Evolutionary conservation across 2,113 vertebrate species (phyloP).

Genomic region (Oncorhynchus clarkii): DNA sequence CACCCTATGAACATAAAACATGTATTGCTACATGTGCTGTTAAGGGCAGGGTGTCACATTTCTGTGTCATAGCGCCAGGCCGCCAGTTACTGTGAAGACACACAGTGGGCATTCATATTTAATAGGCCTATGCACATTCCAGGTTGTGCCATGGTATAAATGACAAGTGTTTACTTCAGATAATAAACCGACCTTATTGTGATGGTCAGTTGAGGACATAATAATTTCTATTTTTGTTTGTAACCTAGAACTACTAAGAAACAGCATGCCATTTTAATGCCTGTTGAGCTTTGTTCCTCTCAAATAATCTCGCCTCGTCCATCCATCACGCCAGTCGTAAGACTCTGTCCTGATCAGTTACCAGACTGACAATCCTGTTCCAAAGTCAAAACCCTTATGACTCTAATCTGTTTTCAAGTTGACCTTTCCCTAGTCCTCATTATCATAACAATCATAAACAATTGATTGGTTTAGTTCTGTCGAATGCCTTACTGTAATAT

Average conservation of each 20-base stretch:
- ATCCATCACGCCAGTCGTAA: slow-evolving; percentile 9
- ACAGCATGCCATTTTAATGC: slow-evolving; percentile 33
- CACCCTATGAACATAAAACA: too few species aligned
- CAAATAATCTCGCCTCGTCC: slow-evolving; percentile 42
- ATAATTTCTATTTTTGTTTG: neutral
- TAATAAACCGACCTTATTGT: neutral
- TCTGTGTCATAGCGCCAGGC: too few species aligned
- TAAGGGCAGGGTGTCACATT: too few species aligned
- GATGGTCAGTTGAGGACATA: neutral
- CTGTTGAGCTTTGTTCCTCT: slow-evolving; percentile 51
- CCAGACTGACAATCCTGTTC: slow-evolving; percentile 24
- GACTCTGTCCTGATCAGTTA: slow-evolving; percentile 32
- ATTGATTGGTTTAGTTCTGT: neutral
- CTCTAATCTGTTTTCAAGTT: slow-evolving; percentile 37
- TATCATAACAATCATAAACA: slow-evolving; percentile 64
- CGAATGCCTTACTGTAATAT: neutral
- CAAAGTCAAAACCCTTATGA: slow-evolving; percentile 41
- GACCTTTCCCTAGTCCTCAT: slow-evolving; percentile 51
- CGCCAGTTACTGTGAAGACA: too few species aligned
- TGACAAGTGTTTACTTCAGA: neutral
- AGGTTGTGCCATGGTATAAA: neutral
- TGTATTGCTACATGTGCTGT: too few species aligned
- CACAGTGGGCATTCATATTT: too few species aligned
- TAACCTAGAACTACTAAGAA: slow-evolving; percentile 36
- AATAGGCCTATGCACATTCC: too few species aligned